Base-by-base conservation (phyloP, 2,797 vertebrate species). In the Margarornis squamiger region DNA sequence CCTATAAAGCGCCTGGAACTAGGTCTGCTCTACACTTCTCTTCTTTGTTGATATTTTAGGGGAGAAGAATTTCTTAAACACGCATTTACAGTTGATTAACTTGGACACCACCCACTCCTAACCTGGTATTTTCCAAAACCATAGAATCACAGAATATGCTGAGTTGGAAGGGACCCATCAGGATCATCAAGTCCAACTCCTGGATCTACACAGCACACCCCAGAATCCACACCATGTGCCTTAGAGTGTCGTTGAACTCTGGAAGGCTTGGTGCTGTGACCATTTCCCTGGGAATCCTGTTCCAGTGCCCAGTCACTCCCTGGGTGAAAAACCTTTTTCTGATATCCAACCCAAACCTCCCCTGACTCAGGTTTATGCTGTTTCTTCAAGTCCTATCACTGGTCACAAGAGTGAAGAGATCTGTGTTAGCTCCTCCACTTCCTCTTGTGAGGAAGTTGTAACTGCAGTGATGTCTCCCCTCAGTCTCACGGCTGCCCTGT, bases 361-460 rank as follows among this genome's bases (percentile, higher is more conserved):
- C 11, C 5, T 12, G 5, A 15, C 27, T 7, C 23, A 62, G 9
- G 13, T n/a, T 76, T 1, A 1, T 4, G 13, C 7, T 20, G 17
- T 63, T 57, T n/a, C 8, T 29, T 51, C 20, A 9, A 17, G 9
- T 63, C 20, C 34, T 46, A 34, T 22, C 30, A 62, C 30, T 9
- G 6, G 7, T n/a, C 27, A n/a, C 27, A 17, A 38, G 5, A 63
- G 7, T 12, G 32, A 57, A n/a, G 36, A 70, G 7, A 38, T 49
- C 27, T 21, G 19, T 43, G 15, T 7, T n/a, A 41, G 22, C 6
- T 6, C 32, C 23, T 68, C 41, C 4, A 2, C 26, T n/a, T 43
- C 29, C 7, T 5, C 15, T 30, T 29, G 24, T 0, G 1, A 38
- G 32, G 23, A 49, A n/a, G 19, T 0, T 62, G 13, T 1, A 57